phyloP scores from a whole-genome alignment of 2,888 invertebrate genomes.

The Lepidochrysops patricia region DNA sequence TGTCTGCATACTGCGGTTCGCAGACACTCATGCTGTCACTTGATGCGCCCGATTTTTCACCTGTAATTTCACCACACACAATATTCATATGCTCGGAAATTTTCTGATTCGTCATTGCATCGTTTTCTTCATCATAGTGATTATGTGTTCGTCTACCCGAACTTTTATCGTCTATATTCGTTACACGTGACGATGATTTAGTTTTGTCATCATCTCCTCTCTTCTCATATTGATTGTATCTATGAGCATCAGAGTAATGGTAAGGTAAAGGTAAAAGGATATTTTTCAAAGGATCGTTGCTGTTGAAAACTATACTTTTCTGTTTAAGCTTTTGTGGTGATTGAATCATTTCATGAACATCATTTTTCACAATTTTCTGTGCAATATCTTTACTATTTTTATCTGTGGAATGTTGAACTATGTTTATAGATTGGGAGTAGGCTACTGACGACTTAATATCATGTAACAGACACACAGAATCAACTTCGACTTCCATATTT shows the following conservation, averaged over 20 bases:
- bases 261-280: slow-evolving; percentile 30
- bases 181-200: background rate
- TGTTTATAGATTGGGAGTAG: slow-evolving; percentile 15
- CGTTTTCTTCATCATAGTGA: too few species aligned
- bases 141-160: background rate
- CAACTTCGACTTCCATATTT: slow-evolving; percentile 16
- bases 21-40: slow-evolving; percentile 27
- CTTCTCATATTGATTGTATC: slow-evolving; percentile 29
- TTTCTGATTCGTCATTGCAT: background rate
- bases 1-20: slow-evolving; percentile 32
- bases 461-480: slow-evolving; percentile 27
- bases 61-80: slow-evolving; percentile 26
- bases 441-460: slow-evolving; percentile 15
- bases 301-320: slow-evolving; percentile 46
- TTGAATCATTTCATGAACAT: slow-evolving; percentile 10
- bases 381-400: background rate
- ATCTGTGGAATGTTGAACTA: background rate
- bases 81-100: background rate
- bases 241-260: slow-evolving; percentile 33
- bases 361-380: background rate
- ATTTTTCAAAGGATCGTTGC: slow-evolving; percentile 54
- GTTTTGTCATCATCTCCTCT: background rate
- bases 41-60: slow-evolving; percentile 18
- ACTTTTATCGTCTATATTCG: background rate
- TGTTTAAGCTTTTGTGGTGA: slow-evolving; percentile 13